Base-by-base conservation (phyloP, 2,888 invertebrate species). In the Thecophora atra region DNA sequence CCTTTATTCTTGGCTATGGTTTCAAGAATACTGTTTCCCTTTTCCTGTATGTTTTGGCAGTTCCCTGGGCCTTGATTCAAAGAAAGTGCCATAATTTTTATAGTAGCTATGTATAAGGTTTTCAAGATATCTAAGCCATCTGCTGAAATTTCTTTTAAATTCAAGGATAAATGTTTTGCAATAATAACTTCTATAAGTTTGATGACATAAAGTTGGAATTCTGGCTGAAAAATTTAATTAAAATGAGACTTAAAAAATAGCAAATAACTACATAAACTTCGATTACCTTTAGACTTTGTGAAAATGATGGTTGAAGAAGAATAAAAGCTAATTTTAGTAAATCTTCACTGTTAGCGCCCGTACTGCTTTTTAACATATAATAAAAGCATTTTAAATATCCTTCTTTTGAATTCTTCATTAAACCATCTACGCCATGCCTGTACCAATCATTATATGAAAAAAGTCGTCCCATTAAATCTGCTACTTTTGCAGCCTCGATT, bases 351-450 rank as follows among this genome's bases (percentile, higher is more conserved):
- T 74, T 79, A n/a, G 77, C 78, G 1, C 77, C 77, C 15, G 74
- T 11, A 3, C 82, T 76, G 0, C 81, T 72, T 0, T 74, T 76
- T 67, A 83, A 86, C 80, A 86, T 82, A 44, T 82, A 79, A 73
- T 80, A 84, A 69, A 86, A 85, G 58, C 87, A 86, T 74, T 80
- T 82, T 1, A 87, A 69, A 71, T 80, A 82, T 0, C 85, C 85
- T 52, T 83, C 80, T 1, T 81, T 81, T 2, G 80, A 76, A 73
- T 82, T 80, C 19, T 79, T 82, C 65, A 80, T 80, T 17, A 87
- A 72, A 0, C 82, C 82, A 24, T 83, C 80, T 28, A 86, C 80
- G 0, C 81, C 84, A 68, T 84, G 82, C 6, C 82, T 77, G 26
- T 81, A 81, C 87, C 87, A 87, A 26, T 84, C 83, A 1, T 78